phyloP scores from a whole-genome alignment of 2,888 invertebrate genomes.

The Andrena dorsata region DNA sequence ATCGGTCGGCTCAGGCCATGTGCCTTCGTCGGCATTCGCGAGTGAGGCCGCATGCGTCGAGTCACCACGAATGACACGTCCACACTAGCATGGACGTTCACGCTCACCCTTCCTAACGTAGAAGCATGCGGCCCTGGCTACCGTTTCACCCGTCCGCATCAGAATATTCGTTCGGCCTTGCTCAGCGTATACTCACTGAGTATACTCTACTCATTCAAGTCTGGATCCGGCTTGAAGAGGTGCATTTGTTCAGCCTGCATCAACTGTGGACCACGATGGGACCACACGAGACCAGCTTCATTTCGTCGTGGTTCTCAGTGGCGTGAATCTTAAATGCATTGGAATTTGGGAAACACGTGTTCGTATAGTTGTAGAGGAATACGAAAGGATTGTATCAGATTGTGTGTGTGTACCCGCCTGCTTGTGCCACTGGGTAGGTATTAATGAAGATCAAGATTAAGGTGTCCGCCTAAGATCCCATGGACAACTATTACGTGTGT shows the following conservation, averaged over 20 bases:
- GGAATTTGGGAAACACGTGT: not conserved
- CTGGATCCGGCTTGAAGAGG: no score
- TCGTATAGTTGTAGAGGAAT: not conserved
- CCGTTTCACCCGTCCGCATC: no score
- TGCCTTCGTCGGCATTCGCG: no score
- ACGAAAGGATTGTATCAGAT: not conserved
- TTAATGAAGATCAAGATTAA: not conserved
- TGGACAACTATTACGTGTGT: conserved; percentile 12
- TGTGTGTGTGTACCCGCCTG: not conserved
- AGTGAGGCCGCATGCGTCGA: no score
- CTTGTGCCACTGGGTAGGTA: conserved; percentile 8
- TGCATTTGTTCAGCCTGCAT: conserved; percentile 1
- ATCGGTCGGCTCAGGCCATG: no score
- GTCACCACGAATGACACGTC: no score
- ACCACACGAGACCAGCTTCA: conserved; percentile 33
- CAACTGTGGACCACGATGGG: conserved; percentile 7
- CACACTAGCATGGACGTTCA: no score
- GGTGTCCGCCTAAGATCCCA: conserved; percentile 10
- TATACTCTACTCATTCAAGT: no score
- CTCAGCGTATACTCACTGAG: no score
- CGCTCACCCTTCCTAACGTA: no score
- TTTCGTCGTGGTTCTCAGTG: conserved; percentile 28
- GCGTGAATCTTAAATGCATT: not conserved
- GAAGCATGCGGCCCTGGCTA: no score
- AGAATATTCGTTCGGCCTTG: no score